Conservation (phyloP, 2,888 invertebrate genomes). For the Holacanthella duospinosa region DNA sequence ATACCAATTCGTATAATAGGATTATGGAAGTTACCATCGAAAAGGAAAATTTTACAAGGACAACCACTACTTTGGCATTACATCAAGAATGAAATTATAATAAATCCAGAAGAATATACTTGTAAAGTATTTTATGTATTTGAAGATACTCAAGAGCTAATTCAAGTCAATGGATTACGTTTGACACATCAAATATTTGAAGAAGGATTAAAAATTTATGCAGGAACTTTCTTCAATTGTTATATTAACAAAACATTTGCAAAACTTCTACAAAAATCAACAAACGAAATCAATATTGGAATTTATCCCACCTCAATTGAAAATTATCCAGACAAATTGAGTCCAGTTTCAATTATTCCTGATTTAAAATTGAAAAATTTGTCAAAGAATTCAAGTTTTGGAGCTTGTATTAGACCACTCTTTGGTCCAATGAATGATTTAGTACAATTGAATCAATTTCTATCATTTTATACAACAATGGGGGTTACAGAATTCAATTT, state of each 20-base stretch:
- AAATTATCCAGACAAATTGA: slow-evolving; percentile 32
- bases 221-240: slow-evolving; percentile 31
- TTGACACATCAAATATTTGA: slow-evolving; percentile 30
- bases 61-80: slow-evolving; percentile 22
- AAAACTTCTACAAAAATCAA: background rate
- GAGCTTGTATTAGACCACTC: slow-evolving; percentile 38
- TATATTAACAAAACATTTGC: slow-evolving; percentile 13
- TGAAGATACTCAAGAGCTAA: background rate
- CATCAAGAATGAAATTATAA: slow-evolving; percentile 25
- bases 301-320: slow-evolving; percentile 21
- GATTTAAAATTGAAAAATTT: no score
- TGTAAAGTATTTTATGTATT: slow-evolving; percentile 25
- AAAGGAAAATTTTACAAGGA: slow-evolving; percentile 15
- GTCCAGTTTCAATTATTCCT: slow-evolving; percentile 16
- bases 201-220: slow-evolving; percentile 35
- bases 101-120: slow-evolving; percentile 19
- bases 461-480: slow-evolving; percentile 37
- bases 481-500: slow-evolving; percentile 30
- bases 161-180: background rate
- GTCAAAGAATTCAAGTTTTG: slow-evolving; percentile 13
- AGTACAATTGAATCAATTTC: slow-evolving; percentile 33
- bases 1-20: slow-evolving; percentile 23
- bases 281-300: slow-evolving; percentile 17
- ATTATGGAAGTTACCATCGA: slow-evolving; percentile 22
- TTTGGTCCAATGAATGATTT: slow-evolving; percentile 37